These are phyloP conservation scores for Monomorium pharaonis DNA, from an alignment of 1,140 invertebrate species.

Conservation along the genomic window DNA sequence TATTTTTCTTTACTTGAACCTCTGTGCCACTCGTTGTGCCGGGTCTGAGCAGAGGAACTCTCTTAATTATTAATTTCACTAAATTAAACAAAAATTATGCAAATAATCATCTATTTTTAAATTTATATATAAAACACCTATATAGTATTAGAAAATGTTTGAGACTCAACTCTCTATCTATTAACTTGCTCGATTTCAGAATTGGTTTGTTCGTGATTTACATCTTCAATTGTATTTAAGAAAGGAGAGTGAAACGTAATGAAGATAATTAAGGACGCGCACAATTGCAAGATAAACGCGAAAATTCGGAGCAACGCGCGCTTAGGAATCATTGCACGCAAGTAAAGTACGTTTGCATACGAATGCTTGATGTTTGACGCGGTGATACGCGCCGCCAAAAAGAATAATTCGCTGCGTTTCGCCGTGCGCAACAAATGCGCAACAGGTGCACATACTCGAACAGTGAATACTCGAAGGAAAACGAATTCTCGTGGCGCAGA, in stretches of 20 bases:
- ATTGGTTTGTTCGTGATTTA: neutral
- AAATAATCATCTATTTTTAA: neutral
- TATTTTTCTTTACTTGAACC: too few relatives aligned
- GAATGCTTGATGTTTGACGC: constrained; percentile 61
- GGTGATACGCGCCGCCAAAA: constrained; percentile 52
- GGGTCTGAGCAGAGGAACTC: too few relatives aligned
- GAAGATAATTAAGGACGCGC: neutral
- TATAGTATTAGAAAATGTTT: neutral
- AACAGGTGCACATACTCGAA: constrained; percentile 73
- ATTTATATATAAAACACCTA: neutral
- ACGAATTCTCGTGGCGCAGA: neutral
- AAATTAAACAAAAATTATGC: neutral
- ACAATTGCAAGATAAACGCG: constrained; percentile 27
- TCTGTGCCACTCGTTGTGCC: too few relatives aligned
- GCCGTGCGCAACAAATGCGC: constrained; percentile 69
- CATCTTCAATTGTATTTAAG: neutral
- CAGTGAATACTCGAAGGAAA: constrained; percentile 40
- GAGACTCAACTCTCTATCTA: neutral
- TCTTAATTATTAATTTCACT: neutral
- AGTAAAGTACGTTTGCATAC: constrained; percentile 53
- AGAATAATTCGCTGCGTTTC: constrained; percentile 69
- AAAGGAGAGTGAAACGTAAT: neutral
- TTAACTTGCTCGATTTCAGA: neutral
- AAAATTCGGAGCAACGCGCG: neutral
- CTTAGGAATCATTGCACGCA: constrained; percentile 16